These are phyloP conservation scores for Leptinotarsa undecemlineata DNA, from an alignment of 1,140 invertebrate genomes.

Conservation along the genomic window DNA sequence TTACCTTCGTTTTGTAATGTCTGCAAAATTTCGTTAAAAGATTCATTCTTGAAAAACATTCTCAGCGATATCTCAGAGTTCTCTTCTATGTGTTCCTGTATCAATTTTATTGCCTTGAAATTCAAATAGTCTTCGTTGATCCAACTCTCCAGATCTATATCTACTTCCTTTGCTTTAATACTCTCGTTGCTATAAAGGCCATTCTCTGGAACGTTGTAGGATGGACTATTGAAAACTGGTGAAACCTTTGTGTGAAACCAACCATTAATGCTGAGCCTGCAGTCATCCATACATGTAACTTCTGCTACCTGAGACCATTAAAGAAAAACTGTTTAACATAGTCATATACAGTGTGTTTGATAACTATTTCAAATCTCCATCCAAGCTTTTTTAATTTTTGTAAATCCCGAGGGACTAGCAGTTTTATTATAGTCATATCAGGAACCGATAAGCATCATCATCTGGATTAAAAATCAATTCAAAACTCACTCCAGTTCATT, in stretches of 20 bases:
- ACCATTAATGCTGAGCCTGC: constrained; percentile 72
- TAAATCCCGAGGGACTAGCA: too few species aligned
- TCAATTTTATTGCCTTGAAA: constrained; percentile 55
- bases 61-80: constrained; percentile 63
- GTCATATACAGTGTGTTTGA: too few species aligned
- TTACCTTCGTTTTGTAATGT: constrained; percentile 55
- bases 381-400: too few species aligned
- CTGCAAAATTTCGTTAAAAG: constrained; percentile 56
- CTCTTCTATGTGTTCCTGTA: constrained; percentile 63
- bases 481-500: too few species aligned
- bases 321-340: background rate
- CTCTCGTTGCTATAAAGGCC: constrained; percentile 43
- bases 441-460: too few species aligned
- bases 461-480: too few species aligned
- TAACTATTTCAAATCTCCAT: too few species aligned
- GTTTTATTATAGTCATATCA: too few species aligned
- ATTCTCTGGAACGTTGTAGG: constrained; percentile 37
- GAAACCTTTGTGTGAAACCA: constrained; percentile 68
- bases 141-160: constrained; percentile 54
- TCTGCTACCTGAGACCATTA: constrained; percentile 65
- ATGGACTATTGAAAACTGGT: constrained; percentile 48
- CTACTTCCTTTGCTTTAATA: constrained; percentile 39
- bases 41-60: constrained; percentile 59
- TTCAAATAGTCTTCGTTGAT: constrained; percentile 60
- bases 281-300: constrained; percentile 64